phyloP scores from a whole-genome alignment of 2,888 invertebrate genomes.

The Zaprionus lineosus region DNA sequence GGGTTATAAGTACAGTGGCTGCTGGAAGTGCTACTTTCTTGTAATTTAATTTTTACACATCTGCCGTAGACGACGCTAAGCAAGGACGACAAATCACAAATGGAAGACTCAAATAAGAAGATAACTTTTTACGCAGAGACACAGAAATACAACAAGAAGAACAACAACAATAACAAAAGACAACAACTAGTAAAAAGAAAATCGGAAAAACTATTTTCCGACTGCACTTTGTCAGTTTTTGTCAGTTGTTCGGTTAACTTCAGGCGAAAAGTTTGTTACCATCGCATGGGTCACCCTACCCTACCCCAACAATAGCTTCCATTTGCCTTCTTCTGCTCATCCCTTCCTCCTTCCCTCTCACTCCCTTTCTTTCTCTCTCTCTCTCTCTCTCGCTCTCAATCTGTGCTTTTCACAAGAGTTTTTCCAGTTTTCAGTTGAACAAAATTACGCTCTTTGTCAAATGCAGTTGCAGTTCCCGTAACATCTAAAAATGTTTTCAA shows the following conservation, averaged over 20 bases:
- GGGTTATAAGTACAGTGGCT: constrained; percentile 12
- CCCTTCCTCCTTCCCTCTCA: neutral
- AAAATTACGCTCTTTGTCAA: constrained; percentile 68
- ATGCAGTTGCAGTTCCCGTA: constrained; percentile 49
- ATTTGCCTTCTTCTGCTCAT: neutral
- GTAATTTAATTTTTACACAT: constrained; percentile 42
- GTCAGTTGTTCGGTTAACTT: constrained; percentile 58
- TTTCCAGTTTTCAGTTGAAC: constrained; percentile 43
- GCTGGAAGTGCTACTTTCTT: constrained; percentile 25
- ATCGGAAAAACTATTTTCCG: constrained; percentile 46
- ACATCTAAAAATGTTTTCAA: constrained; percentile 52
- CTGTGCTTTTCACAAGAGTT: constrained; percentile 17
- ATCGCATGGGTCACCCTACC: neutral
- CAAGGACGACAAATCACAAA: constrained; percentile 31
- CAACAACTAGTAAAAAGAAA: constrained; percentile 4
- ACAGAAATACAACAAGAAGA: constrained; percentile 2
- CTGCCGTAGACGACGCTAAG: constrained; percentile 29
- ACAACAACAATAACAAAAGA: neutral
- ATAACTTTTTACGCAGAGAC: constrained; percentile 8
- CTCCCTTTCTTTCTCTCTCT: constrained; percentile 5
- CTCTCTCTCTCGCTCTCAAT: constrained; percentile 12
- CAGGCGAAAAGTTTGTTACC: constrained; percentile 46
- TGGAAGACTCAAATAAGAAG: neutral
- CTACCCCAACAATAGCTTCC: too few relatives aligned
- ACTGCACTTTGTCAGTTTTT: constrained; percentile 71